Base-by-base conservation (phyloP, 2,888 invertebrate genomes). In the Dioctria rufipes region DNA sequence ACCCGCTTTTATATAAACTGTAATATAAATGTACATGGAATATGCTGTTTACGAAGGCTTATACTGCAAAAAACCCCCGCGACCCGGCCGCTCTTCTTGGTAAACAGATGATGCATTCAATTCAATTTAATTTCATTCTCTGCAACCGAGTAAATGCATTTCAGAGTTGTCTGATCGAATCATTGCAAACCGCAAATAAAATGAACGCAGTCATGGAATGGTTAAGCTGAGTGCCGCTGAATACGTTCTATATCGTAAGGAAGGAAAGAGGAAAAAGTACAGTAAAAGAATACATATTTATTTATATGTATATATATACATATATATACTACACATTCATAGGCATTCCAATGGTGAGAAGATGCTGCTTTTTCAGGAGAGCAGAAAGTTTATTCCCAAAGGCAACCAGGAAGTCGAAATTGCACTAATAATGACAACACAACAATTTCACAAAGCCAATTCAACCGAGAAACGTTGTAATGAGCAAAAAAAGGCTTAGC, bases 181-280 rank as follows among this genome's bases (percentile, higher is more conserved):
- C 73, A 73, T 73, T 73, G 73, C 73, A 60, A 58, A 73, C 73
- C 73, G 73, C 73, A 73, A 73, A 73, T 73, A 73, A 73, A 73
- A 73, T 73, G 73, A 73, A 73, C 73, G 39, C 58, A 73, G 73
- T 43, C 73, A 40, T 51, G 73, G 43, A 58, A 40, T 58, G 73
- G 73, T 73, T 39, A 60, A 40, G 60, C 73, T 42, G 73, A 25
- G 25, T 49, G 49, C 67, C 67, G 46, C 46, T 11, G 25, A 25
- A 25, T 25, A 1, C 25, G 25, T 25, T 25, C 25, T 25, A 25
- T 25, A 25, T 25, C 25, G 51, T 2, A 51, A 51, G 51, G 51
- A 51, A 2, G 6, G 51, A 51, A 51, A 2, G 51, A 51, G 2
- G 51, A 11, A 51, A 51, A 51, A 9, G 51, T 11, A 25, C 25